Conservation (phyloP, 2,113 vertebrate genomes). For the Stictonetta naevosa region DNA sequence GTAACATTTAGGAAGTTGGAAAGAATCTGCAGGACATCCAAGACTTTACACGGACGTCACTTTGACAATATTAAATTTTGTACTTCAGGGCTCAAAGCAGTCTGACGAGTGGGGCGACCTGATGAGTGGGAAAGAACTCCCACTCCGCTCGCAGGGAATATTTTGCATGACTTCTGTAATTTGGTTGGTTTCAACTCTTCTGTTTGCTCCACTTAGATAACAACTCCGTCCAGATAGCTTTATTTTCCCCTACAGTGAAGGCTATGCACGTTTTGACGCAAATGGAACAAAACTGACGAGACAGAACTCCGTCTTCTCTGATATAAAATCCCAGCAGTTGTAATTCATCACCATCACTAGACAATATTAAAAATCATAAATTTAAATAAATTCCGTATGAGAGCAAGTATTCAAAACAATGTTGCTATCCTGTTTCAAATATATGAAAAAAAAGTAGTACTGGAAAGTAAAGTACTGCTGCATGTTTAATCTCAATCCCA, state of each 20-base stretch:
- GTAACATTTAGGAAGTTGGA: background rate
- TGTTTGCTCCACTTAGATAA: background rate
- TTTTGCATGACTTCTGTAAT: background rate
- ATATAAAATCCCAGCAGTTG: background rate
- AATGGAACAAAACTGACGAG: background rate
- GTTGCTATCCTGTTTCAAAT: background rate
- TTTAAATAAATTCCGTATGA: background rate
- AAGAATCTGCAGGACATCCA: background rate
- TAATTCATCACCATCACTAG: background rate
- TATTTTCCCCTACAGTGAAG: background rate
- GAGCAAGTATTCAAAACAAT: background rate
- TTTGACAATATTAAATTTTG: background rate
- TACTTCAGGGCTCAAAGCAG: background rate
- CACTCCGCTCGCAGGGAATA: background rate
- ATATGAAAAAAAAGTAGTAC: background rate
- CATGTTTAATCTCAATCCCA: background rate
- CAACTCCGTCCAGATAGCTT: background rate
- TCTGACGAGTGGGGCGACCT: background rate
- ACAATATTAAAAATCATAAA: background rate
- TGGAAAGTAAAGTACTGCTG: background rate
- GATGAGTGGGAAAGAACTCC: background rate
- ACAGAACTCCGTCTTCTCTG: background rate
- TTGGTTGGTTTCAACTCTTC: background rate
- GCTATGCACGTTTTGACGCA: background rate
- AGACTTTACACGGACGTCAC: rapidly evolving